Evolutionary conservation across 2,888 invertebrate species (phyloP).

Genomic region (Branchellion lobata): DNA sequence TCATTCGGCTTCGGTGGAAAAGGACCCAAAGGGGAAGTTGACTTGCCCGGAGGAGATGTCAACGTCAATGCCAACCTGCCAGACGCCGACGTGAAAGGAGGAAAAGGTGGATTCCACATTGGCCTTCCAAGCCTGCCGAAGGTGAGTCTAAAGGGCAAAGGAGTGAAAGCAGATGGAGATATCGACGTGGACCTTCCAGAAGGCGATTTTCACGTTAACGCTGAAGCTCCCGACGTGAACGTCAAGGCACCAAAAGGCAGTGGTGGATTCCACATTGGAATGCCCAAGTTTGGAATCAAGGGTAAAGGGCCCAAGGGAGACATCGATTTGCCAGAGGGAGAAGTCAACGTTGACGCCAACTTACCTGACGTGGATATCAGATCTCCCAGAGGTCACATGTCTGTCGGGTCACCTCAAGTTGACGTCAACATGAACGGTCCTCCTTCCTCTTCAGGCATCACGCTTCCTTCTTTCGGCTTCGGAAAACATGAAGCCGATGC

Average conservation of each 20-base stretch:
- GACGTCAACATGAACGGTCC: conserved; percentile 26
- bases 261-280: conserved; percentile 28
- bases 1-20: not conserved
- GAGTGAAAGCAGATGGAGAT: conserved; percentile 27
- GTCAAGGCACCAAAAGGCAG: conserved; percentile 19
- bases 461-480: conserved; percentile 33
- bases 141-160: conserved; percentile 27
- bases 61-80: conserved; percentile 7
- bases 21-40: not conserved
- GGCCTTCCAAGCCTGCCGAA: conserved; percentile 42
- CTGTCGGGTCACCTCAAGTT: not conserved
- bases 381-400: not conserved
- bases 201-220: conserved; percentile 2
- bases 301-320: conserved; percentile 33
- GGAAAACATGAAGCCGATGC: conserved; percentile 26
- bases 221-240: conserved; percentile 26
- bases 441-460: conserved; percentile 27
- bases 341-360: conserved; percentile 20
- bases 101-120: conserved; percentile 24
- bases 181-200: conserved; percentile 20
- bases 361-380: conserved; percentile 10
- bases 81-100: conserved; percentile 27
- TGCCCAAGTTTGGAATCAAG: conserved; percentile 31
- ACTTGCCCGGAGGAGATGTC: not conserved
- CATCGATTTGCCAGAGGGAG: conserved; percentile 11